Conservation (phyloP, 2,888 invertebrate species). For the Glyphotaelius pellucidus region DNA sequence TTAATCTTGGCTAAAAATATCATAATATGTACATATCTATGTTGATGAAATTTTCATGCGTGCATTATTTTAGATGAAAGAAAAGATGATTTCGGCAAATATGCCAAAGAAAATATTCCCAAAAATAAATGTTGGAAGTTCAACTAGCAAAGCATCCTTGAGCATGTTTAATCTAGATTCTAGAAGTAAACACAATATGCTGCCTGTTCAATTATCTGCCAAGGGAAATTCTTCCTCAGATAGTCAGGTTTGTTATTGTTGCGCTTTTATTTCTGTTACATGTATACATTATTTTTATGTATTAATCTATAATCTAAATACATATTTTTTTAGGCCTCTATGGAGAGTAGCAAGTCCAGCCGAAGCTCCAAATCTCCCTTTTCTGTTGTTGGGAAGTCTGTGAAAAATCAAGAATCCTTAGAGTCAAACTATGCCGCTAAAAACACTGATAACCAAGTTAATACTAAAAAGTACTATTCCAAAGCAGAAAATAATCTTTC, state of each 20-base stretch:
- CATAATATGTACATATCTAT: neutral
- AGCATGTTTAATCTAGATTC: slow-evolving; percentile 38
- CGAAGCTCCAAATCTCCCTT: slow-evolving; percentile 54
- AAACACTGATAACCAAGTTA: slow-evolving; percentile 16
- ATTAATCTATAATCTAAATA: neutral
- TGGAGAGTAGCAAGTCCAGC: slow-evolving; percentile 47
- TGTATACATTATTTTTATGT: neutral
- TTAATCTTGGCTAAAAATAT: neutral
- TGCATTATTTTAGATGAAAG: slow-evolving; percentile 64
- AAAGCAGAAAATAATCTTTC: slow-evolving; percentile 43
- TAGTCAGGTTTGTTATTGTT: slow-evolving; percentile 43
- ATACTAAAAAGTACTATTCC: slow-evolving; percentile 8
- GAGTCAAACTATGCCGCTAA: neutral
- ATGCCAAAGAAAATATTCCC: slow-evolving; percentile 55
- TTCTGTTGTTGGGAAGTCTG: slow-evolving; percentile 53
- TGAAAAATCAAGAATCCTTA: slow-evolving; percentile 27
- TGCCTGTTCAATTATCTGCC: slow-evolving; percentile 29
- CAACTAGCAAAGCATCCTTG: slow-evolving; percentile 30
- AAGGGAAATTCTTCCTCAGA: slow-evolving; percentile 57
- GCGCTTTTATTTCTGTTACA: neutral
- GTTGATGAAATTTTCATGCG: too few relatives aligned
- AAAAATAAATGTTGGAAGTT: slow-evolving; percentile 43
- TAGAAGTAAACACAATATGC: slow-evolving; percentile 37
- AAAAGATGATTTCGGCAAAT: slow-evolving; percentile 59
- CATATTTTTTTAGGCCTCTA: slow-evolving; percentile 37